A percentile compares a stretch with the other conserved stretches of the same genome.
phyloP scores from a whole-genome alignment of 2,113 vertebrate species.

The Cervus canadensis region DNA sequence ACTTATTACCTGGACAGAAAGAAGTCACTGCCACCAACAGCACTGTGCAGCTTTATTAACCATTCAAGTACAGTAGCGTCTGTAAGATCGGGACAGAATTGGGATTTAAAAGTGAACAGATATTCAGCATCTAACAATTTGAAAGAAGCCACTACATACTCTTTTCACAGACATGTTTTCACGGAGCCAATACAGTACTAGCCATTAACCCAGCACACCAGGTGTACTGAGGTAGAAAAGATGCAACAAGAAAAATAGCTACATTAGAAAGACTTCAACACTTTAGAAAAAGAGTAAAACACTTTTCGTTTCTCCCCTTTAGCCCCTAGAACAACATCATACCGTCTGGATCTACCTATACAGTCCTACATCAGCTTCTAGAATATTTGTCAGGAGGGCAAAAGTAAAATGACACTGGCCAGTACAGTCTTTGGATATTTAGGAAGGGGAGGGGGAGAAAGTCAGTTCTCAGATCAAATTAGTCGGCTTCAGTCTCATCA shows the following conservation, averaged over 20 bases:
- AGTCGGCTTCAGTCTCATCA: constrained; percentile 86
- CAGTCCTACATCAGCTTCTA: constrained; percentile 86
- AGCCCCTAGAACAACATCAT: constrained; percentile 81
- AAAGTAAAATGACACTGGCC: constrained; percentile 86
- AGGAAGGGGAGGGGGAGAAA: constrained; percentile 81
- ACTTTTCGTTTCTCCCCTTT: constrained; percentile 82
- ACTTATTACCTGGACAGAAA: constrained; percentile 44
- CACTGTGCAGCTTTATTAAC: constrained; percentile 88
- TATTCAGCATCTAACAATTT: constrained; percentile 80
- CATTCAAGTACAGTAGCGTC: constrained; percentile 85
- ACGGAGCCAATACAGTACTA: constrained; percentile 85
- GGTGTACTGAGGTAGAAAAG: constrained; percentile 83
- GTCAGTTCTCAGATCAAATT: constrained; percentile 78
- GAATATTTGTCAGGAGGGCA: constrained; percentile 73
- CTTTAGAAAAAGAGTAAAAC: constrained; percentile 87
- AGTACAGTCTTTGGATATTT: constrained; percentile 91
- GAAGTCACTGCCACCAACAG: constrained; percentile 74
- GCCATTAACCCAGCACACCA: constrained; percentile 79
- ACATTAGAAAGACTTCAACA: constrained; percentile 87
- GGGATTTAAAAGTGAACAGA: constrained; percentile 80
- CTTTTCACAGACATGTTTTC: constrained; percentile 80
- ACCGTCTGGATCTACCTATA: constrained; percentile 82
- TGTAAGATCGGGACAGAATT: constrained; percentile 81
- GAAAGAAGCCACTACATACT: constrained; percentile 79
- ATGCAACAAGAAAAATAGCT: constrained; percentile 85